Evolutionary conservation across 1,140 invertebrate species (phyloP).

Genomic region (Drosophila aff.): DNA sequence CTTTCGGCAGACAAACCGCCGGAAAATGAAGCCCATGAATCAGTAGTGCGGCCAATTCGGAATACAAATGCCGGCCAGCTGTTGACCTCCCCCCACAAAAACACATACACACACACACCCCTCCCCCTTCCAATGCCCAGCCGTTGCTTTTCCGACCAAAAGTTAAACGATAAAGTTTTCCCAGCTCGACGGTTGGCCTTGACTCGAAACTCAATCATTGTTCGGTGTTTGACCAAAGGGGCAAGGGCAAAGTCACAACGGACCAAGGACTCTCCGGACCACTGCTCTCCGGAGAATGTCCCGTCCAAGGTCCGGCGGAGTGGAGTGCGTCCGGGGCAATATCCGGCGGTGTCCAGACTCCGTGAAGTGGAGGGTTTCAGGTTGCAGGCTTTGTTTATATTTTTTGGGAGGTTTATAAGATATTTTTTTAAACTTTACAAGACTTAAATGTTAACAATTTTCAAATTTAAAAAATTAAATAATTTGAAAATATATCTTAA

Average conservation of each 20-base stretch:
- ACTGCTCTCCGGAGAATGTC: slow-evolving; percentile 12
- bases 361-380: not conserved
- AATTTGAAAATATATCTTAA: not conserved
- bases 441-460: too few relatives aligned
- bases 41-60: slow-evolving; percentile 54
- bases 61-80: slow-evolving; percentile 49
- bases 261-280: slow-evolving; percentile 1
- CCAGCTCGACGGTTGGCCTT: slow-evolving; percentile 47
- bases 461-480: not conserved
- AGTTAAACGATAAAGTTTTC: slow-evolving; percentile 59
- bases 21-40: slow-evolving; percentile 74
- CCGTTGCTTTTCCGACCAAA: not conserved
- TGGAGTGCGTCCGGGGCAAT: slow-evolving; percentile 5
- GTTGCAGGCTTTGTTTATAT: too few relatives aligned
- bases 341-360: slow-evolving; percentile 5
- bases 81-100: slow-evolving; percentile 5
- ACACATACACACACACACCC: not conserved
- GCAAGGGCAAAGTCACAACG: slow-evolving; percentile 20
- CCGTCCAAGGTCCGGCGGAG: slow-evolving; percentile 4
- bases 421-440: not conserved
- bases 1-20: slow-evolving; percentile 63
- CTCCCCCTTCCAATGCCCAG: too few relatives aligned
- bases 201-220: slow-evolving; percentile 50
- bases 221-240: slow-evolving; percentile 33
- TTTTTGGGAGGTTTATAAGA: too few relatives aligned